A percentile compares a stretch with the other conserved stretches of the same genome.
Conservation (phyloP, 2,888 invertebrate species). For the Acanthococcus lagerstroemiae region DNA sequence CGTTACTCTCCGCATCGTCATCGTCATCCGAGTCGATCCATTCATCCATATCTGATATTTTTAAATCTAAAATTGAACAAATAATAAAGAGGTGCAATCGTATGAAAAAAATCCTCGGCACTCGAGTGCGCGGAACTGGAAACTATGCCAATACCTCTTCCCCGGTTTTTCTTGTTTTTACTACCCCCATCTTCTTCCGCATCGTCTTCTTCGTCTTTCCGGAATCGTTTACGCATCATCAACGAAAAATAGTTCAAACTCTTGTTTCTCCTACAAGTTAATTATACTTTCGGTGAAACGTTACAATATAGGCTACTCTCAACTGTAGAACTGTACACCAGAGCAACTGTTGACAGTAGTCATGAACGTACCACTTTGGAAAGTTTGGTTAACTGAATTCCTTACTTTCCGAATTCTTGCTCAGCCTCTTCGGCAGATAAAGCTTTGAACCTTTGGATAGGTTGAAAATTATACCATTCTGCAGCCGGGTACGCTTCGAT, state of each 20-base stretch:
- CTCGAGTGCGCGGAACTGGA: too few species aligned
- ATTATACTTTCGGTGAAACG: neutral
- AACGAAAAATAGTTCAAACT: slow-evolving; percentile 91
- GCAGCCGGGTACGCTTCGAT: slow-evolving; percentile 92
- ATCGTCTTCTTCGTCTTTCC: slow-evolving; percentile 55
- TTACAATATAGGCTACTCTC: neutral
- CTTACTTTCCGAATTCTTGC: slow-evolving; percentile 76
- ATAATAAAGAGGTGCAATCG: too few species aligned
- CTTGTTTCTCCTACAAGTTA: slow-evolving; percentile 66
- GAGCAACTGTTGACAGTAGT: neutral
- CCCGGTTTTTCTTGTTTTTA: slow-evolving; percentile 36
- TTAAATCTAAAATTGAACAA: slow-evolving; percentile 49
- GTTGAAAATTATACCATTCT: slow-evolving; percentile 93
- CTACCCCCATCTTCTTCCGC: slow-evolving; percentile 47
- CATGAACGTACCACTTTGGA: neutral
- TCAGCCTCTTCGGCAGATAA: slow-evolving; percentile 97
- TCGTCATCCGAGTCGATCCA: slow-evolving; percentile 75
- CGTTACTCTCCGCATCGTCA: slow-evolving; percentile 56
- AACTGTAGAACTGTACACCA: neutral
- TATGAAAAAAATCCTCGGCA: too few species aligned
- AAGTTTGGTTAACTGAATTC: too few species aligned
- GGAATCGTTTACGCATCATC: slow-evolving; percentile 81
- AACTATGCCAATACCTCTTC: neutral
- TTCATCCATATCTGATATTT: slow-evolving; percentile 89
- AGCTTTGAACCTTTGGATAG: slow-evolving; percentile 81